A percentile compares a stretch with the other conserved stretches of the same genome.
Conservation (phyloP, 2,113 vertebrate species). For the Gymnocephalus cernua region DNA sequence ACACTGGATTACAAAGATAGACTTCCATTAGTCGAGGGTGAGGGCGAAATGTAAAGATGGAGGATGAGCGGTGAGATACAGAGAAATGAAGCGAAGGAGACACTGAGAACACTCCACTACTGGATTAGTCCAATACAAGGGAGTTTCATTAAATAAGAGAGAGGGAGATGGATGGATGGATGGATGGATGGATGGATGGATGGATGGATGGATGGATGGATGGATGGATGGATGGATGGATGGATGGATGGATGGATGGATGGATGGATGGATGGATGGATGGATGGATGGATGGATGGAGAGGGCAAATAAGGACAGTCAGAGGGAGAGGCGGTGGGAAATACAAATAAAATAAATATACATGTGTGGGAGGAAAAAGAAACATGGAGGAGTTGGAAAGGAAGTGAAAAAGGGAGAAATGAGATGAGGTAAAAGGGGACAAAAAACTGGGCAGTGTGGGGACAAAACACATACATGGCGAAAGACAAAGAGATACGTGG, state of each 20-base stretch:
- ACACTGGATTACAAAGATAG: conserved; percentile 71
- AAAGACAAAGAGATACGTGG: neutral
- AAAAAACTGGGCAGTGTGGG: conserved; percentile 11
- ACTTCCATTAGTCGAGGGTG: conserved; percentile 63
- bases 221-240: conserved; percentile 44
- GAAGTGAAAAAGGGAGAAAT: conserved; percentile 1
- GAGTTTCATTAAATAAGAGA: conserved; percentile 64
- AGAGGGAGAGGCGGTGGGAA: conserved; percentile 15
- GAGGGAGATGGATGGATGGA: conserved; percentile 42
- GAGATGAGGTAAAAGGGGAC: neutral
- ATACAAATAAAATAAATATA: conserved; percentile 38
- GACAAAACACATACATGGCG: neutral
- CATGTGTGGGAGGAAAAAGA: neutral
- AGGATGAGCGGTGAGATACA: conserved; percentile 67
- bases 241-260: conserved; percentile 45
- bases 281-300: conserved; percentile 22
- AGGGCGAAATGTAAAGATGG: conserved; percentile 63
- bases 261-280: conserved; percentile 47
- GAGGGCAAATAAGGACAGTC: conserved; percentile 13
- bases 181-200: conserved; percentile 23
- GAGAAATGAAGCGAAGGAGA: conserved; percentile 56
- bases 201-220: conserved; percentile 48
- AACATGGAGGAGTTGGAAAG: neutral
- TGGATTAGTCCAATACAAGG: conserved; percentile 64
- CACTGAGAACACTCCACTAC: conserved; percentile 49